Base-by-base conservation (phyloP, 1,140 invertebrate species). In the Anagrus nilaparvatae region DNA sequence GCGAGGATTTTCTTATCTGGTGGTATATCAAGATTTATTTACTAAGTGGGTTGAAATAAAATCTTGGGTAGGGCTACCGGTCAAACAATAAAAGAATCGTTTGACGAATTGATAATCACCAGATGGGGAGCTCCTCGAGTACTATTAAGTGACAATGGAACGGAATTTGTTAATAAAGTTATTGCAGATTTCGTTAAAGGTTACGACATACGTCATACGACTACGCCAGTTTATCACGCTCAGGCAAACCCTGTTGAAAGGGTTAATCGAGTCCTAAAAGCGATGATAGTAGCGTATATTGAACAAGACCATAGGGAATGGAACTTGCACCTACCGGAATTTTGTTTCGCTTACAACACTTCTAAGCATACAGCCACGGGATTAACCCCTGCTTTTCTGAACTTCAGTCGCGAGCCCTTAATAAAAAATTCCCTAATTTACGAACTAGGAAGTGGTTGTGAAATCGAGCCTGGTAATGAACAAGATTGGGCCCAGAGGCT, bases 11-110 rank as follows among this genome's bases (percentile, higher is more conserved):
- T 41, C 8, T 34, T 46, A 17, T n/a, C 2, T 50, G 0, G 9
- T 47, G 0, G 45, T 47, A 1, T 30, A 46, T 10, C 44, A 43
- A 3, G 49, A 51, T 33, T 17, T 50, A 13, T 50, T 42, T 13
- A 47, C 49, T 0, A 31, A 41, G 1, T 50, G 49, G 49, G 18
- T 29, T 1, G 44, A 50, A 27, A 36, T 45, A 0, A 19, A 46
- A 16, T n/a, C n/a, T n/a, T n/a, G n/a, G n/a, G n/a, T n/a, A n/a
- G n/a, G n/a, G n/a, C n/a, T n/a, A n/a, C n/a, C n/a, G n/a, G n/a
- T n/a, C n/a, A n/a, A n/a, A n/a, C n/a, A n/a, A n/a, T n/a, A n/a
- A n/a, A n/a, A n/a, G n/a, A n/a, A n/a, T n/a, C n/a, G n/a, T n/a
- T n/a, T n/a, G n/a, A n/a, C n/a, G n/a, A n/a, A n/a, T n/a, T n/a